These are phyloP conservation scores for Belgica antarctica DNA, from an alignment of 2,888 invertebrate genomes.

Conservation along the genomic window DNA sequence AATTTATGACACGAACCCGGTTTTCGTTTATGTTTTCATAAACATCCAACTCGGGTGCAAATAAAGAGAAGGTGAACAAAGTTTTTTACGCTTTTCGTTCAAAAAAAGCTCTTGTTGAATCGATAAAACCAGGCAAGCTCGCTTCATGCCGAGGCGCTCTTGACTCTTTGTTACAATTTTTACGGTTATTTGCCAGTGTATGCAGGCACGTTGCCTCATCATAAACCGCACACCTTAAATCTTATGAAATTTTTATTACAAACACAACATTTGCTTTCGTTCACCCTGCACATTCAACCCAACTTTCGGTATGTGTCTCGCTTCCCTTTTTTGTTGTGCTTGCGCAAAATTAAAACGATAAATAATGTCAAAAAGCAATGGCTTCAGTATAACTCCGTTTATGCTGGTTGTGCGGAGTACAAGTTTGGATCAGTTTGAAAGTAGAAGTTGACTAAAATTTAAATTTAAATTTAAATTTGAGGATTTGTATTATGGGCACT, in stretches of 20 bases:
- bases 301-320: background rate
- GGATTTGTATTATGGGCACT: too few relatives aligned
- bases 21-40: background rate
- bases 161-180: background rate
- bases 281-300: background rate
- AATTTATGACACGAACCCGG: background rate
- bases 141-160: background rate
- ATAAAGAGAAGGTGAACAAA: background rate
- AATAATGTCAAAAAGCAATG: background rate
- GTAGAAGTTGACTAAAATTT: background rate
- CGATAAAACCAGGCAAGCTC: background rate
- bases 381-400: too few relatives aligned
- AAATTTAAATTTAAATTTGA: too few relatives aligned
- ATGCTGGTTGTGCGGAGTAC: too few relatives aligned
- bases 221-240: constrained; percentile 11
- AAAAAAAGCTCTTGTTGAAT: background rate
- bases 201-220: background rate
- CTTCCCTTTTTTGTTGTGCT: too few relatives aligned
- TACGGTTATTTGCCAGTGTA: constrained; percentile 1
- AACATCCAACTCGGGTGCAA: background rate
- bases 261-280: background rate
- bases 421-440: background rate
- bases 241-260: constrained; percentile 6
- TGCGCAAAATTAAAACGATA: background rate
- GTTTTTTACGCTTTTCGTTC: background rate